These are phyloP conservation scores for Torymus tubicola DNA, from an alignment of 2,888 invertebrate genomes.

Conservation along the genomic window DNA sequence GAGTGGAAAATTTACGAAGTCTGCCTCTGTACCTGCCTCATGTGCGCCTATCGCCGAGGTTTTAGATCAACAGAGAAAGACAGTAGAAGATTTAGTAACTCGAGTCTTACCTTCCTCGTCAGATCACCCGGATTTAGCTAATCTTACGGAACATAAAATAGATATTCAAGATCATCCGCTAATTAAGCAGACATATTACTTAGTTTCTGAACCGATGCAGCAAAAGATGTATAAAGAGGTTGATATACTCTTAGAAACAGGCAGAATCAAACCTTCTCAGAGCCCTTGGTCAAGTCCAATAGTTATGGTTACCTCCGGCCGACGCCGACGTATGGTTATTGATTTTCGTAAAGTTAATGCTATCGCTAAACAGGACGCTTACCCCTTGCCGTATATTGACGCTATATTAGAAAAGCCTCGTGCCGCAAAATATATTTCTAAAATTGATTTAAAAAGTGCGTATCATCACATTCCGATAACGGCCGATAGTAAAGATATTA, in stretches of 20 bases:
- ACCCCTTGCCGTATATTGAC: conserved; percentile 66
- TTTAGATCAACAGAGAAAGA: not conserved
- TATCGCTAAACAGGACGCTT: conserved; percentile 65
- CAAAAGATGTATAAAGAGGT: not conserved
- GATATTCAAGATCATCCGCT: not conserved
- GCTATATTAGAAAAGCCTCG: conserved; percentile 65
- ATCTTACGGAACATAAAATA: not conserved
- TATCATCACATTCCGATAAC: conserved; percentile 65
- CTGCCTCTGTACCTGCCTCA: no score
- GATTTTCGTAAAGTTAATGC: conserved; percentile 67
- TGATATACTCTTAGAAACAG: conserved; percentile 3
- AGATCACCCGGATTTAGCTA: not conserved
- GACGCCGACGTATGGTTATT: conserved; percentile 25
- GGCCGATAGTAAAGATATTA: conserved; percentile 59
- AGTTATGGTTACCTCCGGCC: conserved; percentile 22
- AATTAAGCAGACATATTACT: conserved; percentile 3
- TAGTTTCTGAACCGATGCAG: not conserved
- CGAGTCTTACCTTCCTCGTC: not conserved
- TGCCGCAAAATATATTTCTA: conserved; percentile 65
- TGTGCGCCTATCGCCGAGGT: not conserved
- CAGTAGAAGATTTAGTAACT: not conserved
- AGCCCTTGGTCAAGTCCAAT: conserved; percentile 43
- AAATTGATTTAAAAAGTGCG: conserved; percentile 66
- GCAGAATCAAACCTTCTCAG: conserved; percentile 14
- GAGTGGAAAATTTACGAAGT: no score